Evolutionary conservation across 2,797 vertebrate species (phyloP).

Genomic region (Silurus lanzhouensis): DNA sequence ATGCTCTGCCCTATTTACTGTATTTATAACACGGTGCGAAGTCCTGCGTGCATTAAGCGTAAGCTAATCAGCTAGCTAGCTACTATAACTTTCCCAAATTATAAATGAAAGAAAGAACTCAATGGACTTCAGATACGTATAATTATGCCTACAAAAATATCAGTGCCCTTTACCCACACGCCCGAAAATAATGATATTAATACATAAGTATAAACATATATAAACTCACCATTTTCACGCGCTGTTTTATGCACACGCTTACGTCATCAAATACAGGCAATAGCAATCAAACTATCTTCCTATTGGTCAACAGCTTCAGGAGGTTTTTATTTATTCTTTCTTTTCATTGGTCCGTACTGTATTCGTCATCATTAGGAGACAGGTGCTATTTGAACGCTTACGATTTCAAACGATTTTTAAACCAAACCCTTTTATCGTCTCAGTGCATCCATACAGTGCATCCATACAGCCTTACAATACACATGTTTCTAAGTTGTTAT

Average conservation of each 20-base stretch:
- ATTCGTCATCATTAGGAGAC: constrained; percentile 28
- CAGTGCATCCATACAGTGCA: background rate
- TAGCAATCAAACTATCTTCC: background rate
- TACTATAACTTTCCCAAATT: background rate
- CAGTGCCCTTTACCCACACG: background rate
- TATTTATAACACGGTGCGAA: background rate
- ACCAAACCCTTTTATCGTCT: background rate
- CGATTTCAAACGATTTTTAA: background rate
- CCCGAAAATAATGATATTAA: background rate
- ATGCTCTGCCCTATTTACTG: no score
- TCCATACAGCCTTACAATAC: background rate
- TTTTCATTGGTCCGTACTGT: constrained; percentile 16
- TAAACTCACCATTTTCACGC: constrained; percentile 57
- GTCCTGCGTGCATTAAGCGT: background rate
- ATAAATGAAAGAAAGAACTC: background rate
- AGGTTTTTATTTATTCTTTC: background rate
- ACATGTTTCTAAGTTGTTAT: background rate
- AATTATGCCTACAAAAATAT: background rate
- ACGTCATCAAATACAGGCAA: constrained; percentile 1
- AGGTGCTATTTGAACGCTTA: background rate
- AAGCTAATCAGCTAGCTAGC: constrained; percentile 23
- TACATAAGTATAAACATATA: background rate
- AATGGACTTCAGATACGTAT: background rate
- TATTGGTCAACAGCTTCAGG: constrained; percentile 29
- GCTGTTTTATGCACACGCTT: constrained; percentile 15